Percentiles rank a stretch among this genome's conserved stretches.
Evolutionary conservation across 1,140 invertebrate genomes (phyloP).

Genomic region (Campoletis sonorensis): DNA sequence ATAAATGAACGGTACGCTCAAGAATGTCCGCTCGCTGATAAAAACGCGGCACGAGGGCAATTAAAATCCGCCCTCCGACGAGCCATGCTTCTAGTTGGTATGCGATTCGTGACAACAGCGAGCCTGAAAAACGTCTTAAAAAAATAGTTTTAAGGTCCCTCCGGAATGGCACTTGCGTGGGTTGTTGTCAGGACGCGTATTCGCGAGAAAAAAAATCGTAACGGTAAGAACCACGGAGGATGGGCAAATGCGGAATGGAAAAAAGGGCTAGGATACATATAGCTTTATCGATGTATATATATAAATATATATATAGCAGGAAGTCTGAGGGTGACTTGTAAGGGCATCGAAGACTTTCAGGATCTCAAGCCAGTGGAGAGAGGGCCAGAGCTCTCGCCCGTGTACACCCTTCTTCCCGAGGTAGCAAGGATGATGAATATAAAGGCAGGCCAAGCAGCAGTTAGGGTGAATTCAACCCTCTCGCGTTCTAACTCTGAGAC

Average conservation of each 20-base stretch:
- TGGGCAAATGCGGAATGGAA: neutral
- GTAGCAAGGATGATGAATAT: constrained; percentile 55
- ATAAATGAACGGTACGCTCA: constrained; percentile 10
- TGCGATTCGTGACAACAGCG: neutral
- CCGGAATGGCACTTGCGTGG: constrained; percentile 35
- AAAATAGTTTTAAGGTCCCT: constrained; percentile 41
- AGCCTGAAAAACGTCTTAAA: neutral
- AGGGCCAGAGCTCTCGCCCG: constrained; percentile 23
- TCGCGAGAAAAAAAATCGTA: constrained; percentile 32
- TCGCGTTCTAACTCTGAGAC: constrained; percentile 45
- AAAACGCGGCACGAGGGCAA: neutral
- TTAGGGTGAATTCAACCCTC: constrained; percentile 58
- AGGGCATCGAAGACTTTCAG: constrained; percentile 26
- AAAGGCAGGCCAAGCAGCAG: constrained; percentile 55
- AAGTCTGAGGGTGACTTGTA: constrained; percentile 27
- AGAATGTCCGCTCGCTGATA: constrained; percentile 16
- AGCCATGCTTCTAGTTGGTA: constrained; percentile 16
- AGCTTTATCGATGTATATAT: too few species aligned
- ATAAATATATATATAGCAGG: neutral
- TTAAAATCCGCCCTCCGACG: constrained; percentile 5
- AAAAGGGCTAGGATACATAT: constrained; percentile 17
- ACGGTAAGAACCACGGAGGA: neutral
- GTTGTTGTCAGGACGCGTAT: neutral
- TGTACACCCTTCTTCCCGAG: constrained; percentile 6
- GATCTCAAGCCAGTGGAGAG: constrained; percentile 12